phyloP scores from a whole-genome alignment of 2,797 vertebrate species.

The Rhinogobio ventralis region DNA sequence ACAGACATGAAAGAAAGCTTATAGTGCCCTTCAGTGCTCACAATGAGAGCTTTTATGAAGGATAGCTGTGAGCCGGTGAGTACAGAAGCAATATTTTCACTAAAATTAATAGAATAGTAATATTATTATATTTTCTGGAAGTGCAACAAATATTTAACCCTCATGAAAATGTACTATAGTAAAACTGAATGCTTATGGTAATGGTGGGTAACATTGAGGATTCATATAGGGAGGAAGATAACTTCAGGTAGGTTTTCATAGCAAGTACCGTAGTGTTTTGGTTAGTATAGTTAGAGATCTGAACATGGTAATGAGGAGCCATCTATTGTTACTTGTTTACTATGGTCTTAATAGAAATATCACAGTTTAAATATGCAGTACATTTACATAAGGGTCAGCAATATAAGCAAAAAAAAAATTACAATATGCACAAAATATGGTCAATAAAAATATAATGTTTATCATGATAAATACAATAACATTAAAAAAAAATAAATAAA shows the following conservation, averaged over 20 bases:
- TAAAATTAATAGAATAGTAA: background rate
- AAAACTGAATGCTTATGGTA: background rate
- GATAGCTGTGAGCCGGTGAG: slow-evolving; percentile 28
- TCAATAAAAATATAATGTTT: too few species aligned
- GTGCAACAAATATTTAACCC: background rate
- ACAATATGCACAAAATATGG: background rate
- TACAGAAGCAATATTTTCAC: background rate
- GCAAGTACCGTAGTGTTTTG: background rate
- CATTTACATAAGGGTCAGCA: background rate
- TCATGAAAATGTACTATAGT: too few species aligned
- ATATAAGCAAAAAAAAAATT: too few species aligned
- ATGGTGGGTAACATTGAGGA: background rate
- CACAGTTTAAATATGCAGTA: background rate
- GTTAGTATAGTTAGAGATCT: background rate
- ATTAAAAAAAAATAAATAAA: too few species aligned
- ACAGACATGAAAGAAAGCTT: background rate
- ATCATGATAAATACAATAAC: too few species aligned
- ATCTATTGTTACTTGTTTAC: background rate
- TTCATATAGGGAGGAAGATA: background rate
- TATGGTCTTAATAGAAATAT: too few species aligned
- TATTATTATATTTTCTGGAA: background rate
- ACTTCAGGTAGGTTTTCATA: background rate
- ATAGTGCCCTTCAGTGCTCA: background rate
- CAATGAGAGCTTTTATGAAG: slow-evolving; percentile 25
- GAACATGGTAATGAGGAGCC: background rate